Evolutionary conservation across 2,113 vertebrate genomes (phyloP), one percentile per base, ranked within the genome.

Genomic region (Aptenodytes forsteri): DNA sequence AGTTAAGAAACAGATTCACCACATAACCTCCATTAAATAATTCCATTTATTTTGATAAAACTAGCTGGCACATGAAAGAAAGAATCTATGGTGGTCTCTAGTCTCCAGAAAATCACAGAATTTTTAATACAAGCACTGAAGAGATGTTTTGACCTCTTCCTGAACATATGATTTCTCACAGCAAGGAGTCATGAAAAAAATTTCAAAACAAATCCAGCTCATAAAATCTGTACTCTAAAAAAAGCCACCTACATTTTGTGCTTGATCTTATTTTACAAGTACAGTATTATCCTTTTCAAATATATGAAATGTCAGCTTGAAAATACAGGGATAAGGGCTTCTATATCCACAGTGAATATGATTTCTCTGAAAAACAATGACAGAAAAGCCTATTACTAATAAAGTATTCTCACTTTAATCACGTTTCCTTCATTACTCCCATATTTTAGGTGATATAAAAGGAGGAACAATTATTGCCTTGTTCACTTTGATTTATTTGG

Each of bases 401-500:
- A 93, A 91, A 96, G 40, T 71, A 85, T 73, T 95, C 62, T 93
- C 78, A 72, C 30, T 95, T 96, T 96, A 97, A 97, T 93, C 78
- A 91, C 5, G 2, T 89, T 98, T 97, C 54, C 81, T 95, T 98
- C 59, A 91, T 98, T 98, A 94, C 85, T 90, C 87, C 70, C 47
- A 71, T 96, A 96, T 97, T 97, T 97, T 92, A 81, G 64, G 64
- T 95, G 81, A 93, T 97, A 90, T 71, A 86, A 96, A 92, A 88
- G 92, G 93, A 97, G 87, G 89, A 97, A 97, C 96, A 97, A 93
- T 98, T 97, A 97, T 95, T 97, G 64, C 89, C 97, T 97, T 97
- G 90, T 98, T 98, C 96, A 62, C 77, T 97, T 96, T 98, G 93
- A 98, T 98, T 98, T 97, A 97, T 98, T 98, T 98, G 91, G 80